These are phyloP conservation scores for Enhydra lutris DNA, from an alignment of 2,113 vertebrate genomes.

Conservation along the genomic window DNA sequence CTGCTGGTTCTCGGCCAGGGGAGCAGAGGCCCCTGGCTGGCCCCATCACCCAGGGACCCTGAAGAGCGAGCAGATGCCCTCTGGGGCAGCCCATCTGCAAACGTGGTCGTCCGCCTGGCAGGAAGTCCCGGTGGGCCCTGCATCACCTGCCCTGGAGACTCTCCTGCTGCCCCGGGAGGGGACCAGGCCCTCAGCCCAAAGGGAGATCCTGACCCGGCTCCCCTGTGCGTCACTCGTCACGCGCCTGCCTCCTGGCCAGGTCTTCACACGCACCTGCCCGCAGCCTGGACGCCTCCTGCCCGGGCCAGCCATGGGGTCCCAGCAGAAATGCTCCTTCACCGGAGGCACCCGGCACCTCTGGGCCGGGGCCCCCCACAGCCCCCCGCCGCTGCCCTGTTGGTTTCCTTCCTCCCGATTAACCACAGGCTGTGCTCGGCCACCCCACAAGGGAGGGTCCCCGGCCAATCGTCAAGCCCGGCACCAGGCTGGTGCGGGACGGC, in stretches of 20 bases:
- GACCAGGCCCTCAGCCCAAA: neutral
- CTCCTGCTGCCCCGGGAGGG: neutral
- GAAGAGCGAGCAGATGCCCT: slow-evolving; percentile 73
- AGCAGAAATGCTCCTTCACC: neutral
- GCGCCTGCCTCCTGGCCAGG: neutral
- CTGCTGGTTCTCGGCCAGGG: neutral
- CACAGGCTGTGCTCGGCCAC: neutral
- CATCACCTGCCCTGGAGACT: neutral
- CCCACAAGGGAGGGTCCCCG: neutral
- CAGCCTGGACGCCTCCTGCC: fast-evolving
- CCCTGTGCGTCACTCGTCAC: fast-evolving
- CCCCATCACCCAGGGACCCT: slow-evolving; percentile 70
- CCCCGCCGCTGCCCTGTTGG: fast-evolving
- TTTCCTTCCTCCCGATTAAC: neutral
- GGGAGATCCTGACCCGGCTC: neutral
- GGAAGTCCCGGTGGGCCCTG: neutral
- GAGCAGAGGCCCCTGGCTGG: neutral
- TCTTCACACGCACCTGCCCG: fast-evolving
- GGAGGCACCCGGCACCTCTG: fast-evolving
- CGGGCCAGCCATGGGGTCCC: neutral
- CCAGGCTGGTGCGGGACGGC: neutral
- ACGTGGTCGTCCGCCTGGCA: slow-evolving; percentile 22
- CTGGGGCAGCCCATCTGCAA: slow-evolving; percentile 58
- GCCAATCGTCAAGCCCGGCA: fast-evolving
- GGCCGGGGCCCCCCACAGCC: neutral